Evolutionary conservation across 2,888 invertebrate genomes (phyloP), one percentile per base, ranked within the genome.

Genomic region (Portevinia maculata): DNA sequence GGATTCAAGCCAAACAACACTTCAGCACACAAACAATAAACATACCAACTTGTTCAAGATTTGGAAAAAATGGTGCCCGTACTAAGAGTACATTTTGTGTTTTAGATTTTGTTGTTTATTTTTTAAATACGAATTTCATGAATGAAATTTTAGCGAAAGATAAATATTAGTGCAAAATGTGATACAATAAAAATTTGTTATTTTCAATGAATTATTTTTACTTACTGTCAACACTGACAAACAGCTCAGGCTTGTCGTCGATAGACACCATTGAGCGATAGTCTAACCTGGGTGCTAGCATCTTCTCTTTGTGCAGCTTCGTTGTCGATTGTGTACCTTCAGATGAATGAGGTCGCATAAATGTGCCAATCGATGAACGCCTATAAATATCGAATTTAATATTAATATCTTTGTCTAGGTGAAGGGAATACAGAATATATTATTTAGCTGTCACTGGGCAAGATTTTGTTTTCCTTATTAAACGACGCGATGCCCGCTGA

Each of bases 201-300:
- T 3, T 30, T 24, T n/a, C n/a, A 44, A 48, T 6, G 6, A 79
- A 39, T 7, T 39, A 13, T 39, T 5, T 13, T 8, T 85, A 95
- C 97, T 94, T 91, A 97, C 97, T 97, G 91, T 98, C 97, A 89
- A 98, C 96, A 57, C 97, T 96, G 86, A 96, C 96, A 92, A 98
- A 98, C 86, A 98, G 93, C 91, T 98, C 98, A 3, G 98, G 97
- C 94, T 97, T 97, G 90, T 98, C 98, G 88, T 97, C 97, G 85
- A 97, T 96, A 19, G 97, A 97, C 84, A 97, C 97, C 96, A 97
- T 96, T 89, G 96, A 97, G 88, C 96, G 94, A 90, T 97, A 97
- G 91, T 97, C 97, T 85, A 97, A 92, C 87, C 95, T 94, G 37
- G 96, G 96, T 85, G 93, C 94, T 87, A 94, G 94, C 59, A 96